Percentiles rank a stretch among this genome's conserved stretches.
Evolutionary conservation across 2,888 invertebrate genomes (phyloP).

Genomic region (Helicoverpa assulta): DNA sequence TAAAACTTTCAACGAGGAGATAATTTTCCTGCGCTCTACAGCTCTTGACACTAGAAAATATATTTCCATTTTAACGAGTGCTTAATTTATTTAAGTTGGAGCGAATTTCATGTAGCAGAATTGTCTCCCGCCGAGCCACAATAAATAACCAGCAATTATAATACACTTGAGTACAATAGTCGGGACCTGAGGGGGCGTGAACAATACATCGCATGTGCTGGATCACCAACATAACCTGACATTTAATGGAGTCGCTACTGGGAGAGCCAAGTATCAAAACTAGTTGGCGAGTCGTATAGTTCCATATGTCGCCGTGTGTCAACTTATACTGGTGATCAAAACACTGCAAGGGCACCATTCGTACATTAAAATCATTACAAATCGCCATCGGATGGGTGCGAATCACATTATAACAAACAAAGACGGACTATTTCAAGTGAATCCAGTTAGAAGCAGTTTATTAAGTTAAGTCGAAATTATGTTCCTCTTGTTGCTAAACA

Average conservation of each 20-base stretch:
- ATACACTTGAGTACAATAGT: constrained; percentile 78
- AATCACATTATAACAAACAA: constrained; percentile 81
- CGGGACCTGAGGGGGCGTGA: constrained; percentile 70
- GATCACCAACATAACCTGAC: constrained; percentile 36
- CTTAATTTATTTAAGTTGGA: constrained; percentile 58
- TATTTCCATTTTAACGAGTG: constrained; percentile 49
- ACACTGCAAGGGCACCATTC: constrained; percentile 68
- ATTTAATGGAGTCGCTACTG: constrained; percentile 41
- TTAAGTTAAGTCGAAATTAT: constrained; percentile 86
- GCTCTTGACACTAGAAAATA: constrained; percentile 16
- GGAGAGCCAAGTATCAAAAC: constrained; percentile 16
- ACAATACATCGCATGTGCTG: constrained; percentile 69
- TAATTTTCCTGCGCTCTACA: neutral
- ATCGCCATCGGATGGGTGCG: constrained; percentile 81
- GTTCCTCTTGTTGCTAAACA: constrained; percentile 79
- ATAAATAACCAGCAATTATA: constrained; percentile 84
- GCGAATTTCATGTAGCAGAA: constrained; percentile 65
- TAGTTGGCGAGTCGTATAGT: neutral
- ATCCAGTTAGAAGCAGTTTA: constrained; percentile 80
- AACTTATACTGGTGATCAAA: constrained; percentile 11
- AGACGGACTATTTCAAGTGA: constrained; percentile 77
- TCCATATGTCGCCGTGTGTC: constrained; percentile 19
- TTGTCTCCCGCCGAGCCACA: constrained; percentile 70
- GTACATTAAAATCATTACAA: constrained; percentile 87
- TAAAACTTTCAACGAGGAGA: neutral